Percentiles rank a stretch among this genome's conserved stretches.
Evolutionary conservation across 1,140 invertebrate species (phyloP).

Genomic region (Drosophila triauraria): DNA sequence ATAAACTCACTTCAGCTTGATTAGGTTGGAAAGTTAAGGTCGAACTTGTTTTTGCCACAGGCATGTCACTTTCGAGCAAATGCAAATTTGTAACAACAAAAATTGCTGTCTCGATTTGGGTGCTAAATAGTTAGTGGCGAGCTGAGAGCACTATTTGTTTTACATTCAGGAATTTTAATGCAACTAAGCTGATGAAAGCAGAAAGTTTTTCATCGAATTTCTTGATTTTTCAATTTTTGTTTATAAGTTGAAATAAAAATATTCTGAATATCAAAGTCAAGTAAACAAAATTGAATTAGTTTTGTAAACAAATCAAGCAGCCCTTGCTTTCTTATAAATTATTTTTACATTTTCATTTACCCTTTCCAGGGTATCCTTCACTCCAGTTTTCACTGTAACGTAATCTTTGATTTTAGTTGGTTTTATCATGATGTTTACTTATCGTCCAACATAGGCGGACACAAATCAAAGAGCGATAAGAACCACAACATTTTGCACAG

Average conservation of each 20-base stretch:
- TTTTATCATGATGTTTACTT: slow-evolving; percentile 30
- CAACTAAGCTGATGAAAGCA: background rate
- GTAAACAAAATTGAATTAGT: background rate
- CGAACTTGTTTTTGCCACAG: slow-evolving; percentile 16
- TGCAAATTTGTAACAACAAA: slow-evolving; percentile 20
- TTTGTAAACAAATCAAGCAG: no score
- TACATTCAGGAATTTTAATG: slow-evolving; percentile 1
- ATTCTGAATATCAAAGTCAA: slow-evolving; percentile 6
- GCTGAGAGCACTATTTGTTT: background rate
- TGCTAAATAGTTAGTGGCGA: slow-evolving; percentile 12
- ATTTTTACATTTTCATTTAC: no score
- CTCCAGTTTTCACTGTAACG: background rate
- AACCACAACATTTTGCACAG: slow-evolving; percentile 22
- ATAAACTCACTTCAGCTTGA: slow-evolving; percentile 21
- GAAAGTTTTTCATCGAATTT: background rate
- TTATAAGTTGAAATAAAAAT: slow-evolving; percentile 11
- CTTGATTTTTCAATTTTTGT: slow-evolving; percentile 10
- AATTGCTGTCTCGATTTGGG: background rate
- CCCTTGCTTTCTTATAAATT: no score
- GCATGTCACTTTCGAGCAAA: slow-evolving; percentile 19
- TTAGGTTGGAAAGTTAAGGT: slow-evolving; percentile 26
- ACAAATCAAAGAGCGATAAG: slow-evolving; percentile 39
- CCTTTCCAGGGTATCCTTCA: no score
- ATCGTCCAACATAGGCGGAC: slow-evolving; percentile 25
- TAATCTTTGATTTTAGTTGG: background rate